Conservation (phyloP, 1,140 invertebrate genomes). For the Caenorhabditis briggsae region DNA sequence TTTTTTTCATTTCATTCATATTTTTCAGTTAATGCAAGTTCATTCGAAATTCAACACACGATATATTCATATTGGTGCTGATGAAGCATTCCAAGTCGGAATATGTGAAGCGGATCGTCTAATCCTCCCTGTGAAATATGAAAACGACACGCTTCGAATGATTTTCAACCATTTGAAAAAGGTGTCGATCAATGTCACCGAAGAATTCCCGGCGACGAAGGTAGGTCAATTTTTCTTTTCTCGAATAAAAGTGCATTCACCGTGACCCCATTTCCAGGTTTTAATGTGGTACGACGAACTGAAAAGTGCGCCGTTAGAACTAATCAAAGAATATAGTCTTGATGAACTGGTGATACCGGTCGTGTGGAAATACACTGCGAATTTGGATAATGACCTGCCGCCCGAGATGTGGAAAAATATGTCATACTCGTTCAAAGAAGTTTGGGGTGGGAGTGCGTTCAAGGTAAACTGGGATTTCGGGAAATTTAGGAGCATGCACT, state of each 20-base stretch:
- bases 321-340: conserved; percentile 54
- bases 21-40: conserved; percentile 25
- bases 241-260: conserved; percentile 11
- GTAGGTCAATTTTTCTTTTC: neutral
- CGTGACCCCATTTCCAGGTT: conserved; percentile 28
- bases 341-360: conserved; percentile 59
- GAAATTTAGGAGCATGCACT: neutral
- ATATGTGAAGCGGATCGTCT: conserved; percentile 29
- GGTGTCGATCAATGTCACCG: conserved; percentile 29
- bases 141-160: conserved; percentile 9
- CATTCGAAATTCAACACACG: neutral
- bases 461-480: conserved; percentile 24
- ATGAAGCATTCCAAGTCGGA: conserved; percentile 39
- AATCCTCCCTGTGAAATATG: conserved; percentile 16
- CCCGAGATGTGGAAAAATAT: conserved; percentile 63
- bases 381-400: conserved; percentile 58
- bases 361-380: conserved; percentile 60
- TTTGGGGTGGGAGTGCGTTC: conserved; percentile 62
- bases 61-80: conserved; percentile 11
- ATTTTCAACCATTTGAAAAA: conserved; percentile 36
- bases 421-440: conserved; percentile 55
- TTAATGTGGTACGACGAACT: conserved; percentile 62
- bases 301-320: conserved; percentile 48
- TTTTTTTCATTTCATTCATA: neutral
- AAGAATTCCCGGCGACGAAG: conserved; percentile 32